phyloP scores from a whole-genome alignment of 2,888 invertebrate genomes.

The Harpagoxenus sublaevis region DNA sequence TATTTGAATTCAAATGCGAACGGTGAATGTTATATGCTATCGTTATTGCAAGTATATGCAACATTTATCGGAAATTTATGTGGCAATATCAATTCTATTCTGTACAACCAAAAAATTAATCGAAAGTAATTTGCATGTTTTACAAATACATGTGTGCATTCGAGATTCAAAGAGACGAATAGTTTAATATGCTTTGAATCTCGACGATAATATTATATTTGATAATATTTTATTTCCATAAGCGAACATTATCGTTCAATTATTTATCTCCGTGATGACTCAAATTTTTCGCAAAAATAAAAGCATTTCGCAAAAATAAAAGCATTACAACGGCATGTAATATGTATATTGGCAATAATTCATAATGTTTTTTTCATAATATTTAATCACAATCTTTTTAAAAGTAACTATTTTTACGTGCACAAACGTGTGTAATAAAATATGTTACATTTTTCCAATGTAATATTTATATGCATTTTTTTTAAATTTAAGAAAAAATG shows the following conservation, averaged over 20 bases:
- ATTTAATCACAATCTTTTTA: neutral
- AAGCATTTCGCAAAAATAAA: slow-evolving; percentile 4
- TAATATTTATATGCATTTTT: neutral
- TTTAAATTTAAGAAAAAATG: neutral
- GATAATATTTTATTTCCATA: slow-evolving; percentile 5
- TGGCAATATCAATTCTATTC: slow-evolving; percentile 59
- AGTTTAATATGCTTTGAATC: slow-evolving; percentile 36
- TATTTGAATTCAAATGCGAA: slow-evolving; percentile 33
- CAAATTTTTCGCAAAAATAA: neutral
- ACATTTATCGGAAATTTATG: slow-evolving; percentile 66
- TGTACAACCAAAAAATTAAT: slow-evolving; percentile 69
- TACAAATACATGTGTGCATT: slow-evolving; percentile 50
- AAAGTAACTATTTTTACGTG: slow-evolving; percentile 1
- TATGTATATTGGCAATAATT: neutral
- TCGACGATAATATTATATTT: neutral
- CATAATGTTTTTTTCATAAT: neutral
- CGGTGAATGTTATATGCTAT: slow-evolving; percentile 53
- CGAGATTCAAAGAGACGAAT: slow-evolving; percentile 9
- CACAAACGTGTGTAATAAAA: neutral
- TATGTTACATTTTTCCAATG: neutral
- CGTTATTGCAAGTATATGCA: slow-evolving; percentile 59
- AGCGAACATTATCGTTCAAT: slow-evolving; percentile 4
- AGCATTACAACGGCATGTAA: neutral
- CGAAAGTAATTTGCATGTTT: slow-evolving; percentile 71
- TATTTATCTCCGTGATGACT: slow-evolving; percentile 8